Evolutionary conservation across 2,797 vertebrate genomes (phyloP).

Genomic region (Sebastes diploproa): DNA sequence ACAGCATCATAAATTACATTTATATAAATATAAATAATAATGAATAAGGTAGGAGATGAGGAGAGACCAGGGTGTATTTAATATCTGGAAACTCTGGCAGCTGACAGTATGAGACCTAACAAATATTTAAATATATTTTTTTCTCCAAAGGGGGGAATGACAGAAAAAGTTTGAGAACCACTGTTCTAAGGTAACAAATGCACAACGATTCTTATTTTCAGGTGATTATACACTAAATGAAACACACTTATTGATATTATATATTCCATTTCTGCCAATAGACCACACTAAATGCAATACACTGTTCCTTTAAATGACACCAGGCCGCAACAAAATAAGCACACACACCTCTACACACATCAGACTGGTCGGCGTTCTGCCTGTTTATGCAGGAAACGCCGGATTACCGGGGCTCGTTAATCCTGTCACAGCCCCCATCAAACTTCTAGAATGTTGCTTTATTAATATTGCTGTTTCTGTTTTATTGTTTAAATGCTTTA

Average conservation of each 20-base stretch:
- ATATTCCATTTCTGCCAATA: background rate
- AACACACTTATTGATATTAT: no score
- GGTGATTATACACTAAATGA: no score
- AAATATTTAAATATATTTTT: no score
- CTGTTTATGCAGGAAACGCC: background rate
- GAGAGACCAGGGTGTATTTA: background rate
- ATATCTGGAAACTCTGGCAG: no score
- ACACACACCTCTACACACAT: background rate
- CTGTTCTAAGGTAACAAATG: no score
- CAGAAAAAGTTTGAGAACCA: no score
- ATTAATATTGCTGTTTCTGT: background rate
- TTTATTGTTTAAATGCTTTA: background rate
- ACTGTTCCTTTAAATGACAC: background rate
- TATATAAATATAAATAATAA: background rate
- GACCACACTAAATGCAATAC: background rate
- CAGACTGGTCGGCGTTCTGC: background rate
- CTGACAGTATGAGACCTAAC: no score
- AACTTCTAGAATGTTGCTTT: background rate
- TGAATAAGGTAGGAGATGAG: background rate
- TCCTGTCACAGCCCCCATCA: background rate
- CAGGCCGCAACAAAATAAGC: background rate
- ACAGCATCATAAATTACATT: no score
- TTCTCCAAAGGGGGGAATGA: no score
- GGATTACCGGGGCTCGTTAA: background rate
- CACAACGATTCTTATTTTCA: no score